Percentiles rank a stretch among this genome's conserved stretches.
Evolutionary conservation across 2,113 vertebrate species (phyloP).

Genomic region (Piaya cayana): DNA sequence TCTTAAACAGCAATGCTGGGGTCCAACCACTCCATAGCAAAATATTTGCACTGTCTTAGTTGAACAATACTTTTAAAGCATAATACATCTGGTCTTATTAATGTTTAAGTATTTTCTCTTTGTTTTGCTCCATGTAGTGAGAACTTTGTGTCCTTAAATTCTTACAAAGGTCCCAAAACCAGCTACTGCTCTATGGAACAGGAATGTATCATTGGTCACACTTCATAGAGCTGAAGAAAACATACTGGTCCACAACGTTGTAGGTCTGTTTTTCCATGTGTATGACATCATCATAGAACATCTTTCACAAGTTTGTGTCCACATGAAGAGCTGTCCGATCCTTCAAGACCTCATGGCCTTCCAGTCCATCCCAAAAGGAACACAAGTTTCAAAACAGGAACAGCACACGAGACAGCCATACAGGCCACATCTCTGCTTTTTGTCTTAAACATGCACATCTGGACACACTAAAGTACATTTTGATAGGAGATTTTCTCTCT

Average conservation of each 20-base stretch:
- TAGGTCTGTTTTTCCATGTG: accelerated
- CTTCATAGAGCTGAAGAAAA: not conserved
- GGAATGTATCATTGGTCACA: not conserved
- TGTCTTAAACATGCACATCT: not conserved
- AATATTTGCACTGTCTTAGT: not conserved
- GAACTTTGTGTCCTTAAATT: not conserved
- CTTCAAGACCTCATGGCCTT: not conserved
- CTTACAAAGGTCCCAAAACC: not conserved
- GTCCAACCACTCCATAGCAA: not conserved
- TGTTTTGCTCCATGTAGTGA: not conserved
- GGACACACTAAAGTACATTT: not conserved
- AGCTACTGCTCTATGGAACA: accelerated
- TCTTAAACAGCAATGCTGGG: not conserved
- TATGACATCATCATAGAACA: not conserved
- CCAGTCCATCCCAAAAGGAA: not conserved
- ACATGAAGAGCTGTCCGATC: not conserved
- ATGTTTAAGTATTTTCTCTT: not conserved
- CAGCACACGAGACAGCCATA: not conserved
- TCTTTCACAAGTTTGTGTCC: not conserved
- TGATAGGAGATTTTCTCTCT: not conserved
- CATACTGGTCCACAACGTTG: not conserved
- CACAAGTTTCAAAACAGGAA: not conserved
- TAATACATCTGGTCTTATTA: not conserved
- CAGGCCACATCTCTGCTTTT: not conserved
- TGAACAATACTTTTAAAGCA: not conserved